Evolutionary conservation across 2,113 vertebrate species (phyloP).

Genomic region (Amia ocellicauda): DNA sequence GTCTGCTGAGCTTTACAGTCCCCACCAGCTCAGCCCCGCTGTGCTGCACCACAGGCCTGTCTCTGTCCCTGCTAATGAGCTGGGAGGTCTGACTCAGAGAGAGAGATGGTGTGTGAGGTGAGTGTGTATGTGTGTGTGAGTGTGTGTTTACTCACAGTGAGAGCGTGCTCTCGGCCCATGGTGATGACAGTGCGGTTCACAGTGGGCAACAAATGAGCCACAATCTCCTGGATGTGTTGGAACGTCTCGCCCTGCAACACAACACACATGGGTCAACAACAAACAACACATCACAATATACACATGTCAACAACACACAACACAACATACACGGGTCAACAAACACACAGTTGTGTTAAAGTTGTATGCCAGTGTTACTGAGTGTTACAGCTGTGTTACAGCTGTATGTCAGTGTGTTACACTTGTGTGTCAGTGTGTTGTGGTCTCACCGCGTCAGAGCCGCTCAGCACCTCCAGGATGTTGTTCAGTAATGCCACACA

Average conservation of each 20-base stretch:
- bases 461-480: slow-evolving; percentile 90
- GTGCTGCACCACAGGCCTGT: no score
- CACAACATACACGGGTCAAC: neutral
- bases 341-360: neutral
- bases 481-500: slow-evolving; percentile 90
- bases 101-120: no score
- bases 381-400: neutral
- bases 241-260: slow-evolving; percentile 76
- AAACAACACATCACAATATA: slow-evolving; percentile 33
- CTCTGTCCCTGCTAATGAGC: no score
- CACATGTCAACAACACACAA: slow-evolving; percentile 24
- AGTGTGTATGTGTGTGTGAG: no score
- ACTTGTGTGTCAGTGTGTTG: no score
- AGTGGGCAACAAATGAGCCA: slow-evolving; percentile 77
- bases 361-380: neutral
- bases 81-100: no score
- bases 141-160: slow-evolving; percentile 97
- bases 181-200: slow-evolving; percentile 88
- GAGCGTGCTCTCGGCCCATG: slow-evolving; percentile 81
- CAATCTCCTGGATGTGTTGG: slow-evolving; percentile 86
- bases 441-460: slow-evolving; percentile 77
- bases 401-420: no score
- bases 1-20: no score
- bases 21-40: no score
- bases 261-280: slow-evolving; percentile 22